Evolutionary conservation across 2,797 vertebrate genomes (phyloP), one percentile per base, ranked within the genome.

Genomic region (Artibeus jamaicensis): DNA sequence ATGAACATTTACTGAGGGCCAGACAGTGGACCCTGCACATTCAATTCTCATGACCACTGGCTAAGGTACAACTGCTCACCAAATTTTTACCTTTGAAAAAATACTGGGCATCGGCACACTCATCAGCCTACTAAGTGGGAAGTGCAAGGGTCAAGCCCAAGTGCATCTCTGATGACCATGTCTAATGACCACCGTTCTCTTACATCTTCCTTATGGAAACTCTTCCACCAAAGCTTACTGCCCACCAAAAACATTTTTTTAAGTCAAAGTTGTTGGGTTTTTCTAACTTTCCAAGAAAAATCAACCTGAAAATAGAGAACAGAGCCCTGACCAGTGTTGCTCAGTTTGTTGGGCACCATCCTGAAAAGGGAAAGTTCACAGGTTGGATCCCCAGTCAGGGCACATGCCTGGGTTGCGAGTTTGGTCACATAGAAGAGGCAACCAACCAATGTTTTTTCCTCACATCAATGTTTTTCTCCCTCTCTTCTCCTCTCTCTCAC

Each of bases 251-350:
- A 5, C 24, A 88, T 39, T 86, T 92, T 4, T 90, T 93, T 65
- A 89, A 93, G 34, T 9, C 71, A 44, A 78, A 83, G 4, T 37
- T 95, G 68, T 68, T 79, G 44, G 1, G 3, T 62, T 46, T 79
- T 91, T 94, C 70, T 16, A 91, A 93, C 71, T 83, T 95, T 86
- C 24, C 29, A 95, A 74, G 44, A 82, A 29, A 96, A 94, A 94
- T 42, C 37, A 91, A 94, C n/a, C 65, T 59, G 37, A 93, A 86
- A 94, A 79, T 6, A 84, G 19, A 89, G 24, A 53, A 74, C 37
- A 77, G n/a, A 57, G 55, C 55, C 10, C 55, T 11, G 55, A 57
- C 24, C 24, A 26, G 24, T 57, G 55, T 57, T 24, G 24, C 55
- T 57, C 55, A 57, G 55, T 57, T 57, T 21, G 24, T 26, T 26